Evolutionary conservation across 2,888 invertebrate species (phyloP), one percentile per base, ranked within the genome.

Genomic region (Lasioglossum villosulum): DNA sequence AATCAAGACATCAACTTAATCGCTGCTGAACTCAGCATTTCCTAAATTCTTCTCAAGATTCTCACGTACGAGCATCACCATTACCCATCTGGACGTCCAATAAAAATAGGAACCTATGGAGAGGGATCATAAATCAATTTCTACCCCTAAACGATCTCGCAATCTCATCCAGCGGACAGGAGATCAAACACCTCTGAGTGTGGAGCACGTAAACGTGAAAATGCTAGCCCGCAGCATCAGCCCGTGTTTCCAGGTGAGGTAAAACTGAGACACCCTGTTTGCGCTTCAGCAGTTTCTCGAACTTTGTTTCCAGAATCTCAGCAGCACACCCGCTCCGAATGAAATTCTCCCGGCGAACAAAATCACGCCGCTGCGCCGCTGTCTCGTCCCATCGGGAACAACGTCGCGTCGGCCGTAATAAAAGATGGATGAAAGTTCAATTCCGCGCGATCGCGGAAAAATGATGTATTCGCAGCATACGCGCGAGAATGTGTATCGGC

Each of bases 141-240:
- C 66, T 0, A 5, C 27, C 56, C 37, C 34, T 39, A 45, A 70
- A 45, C 73, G 45, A 82, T 70, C 82, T 27, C 52, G 23, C 34
- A 34, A 70, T n/a, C 45, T 27, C 5, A 3, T 2, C 37, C 45
- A 39, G 39, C 16, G 39, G 30, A 19, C 16, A 16, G 37, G 59
- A 34, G 79, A 70, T 82, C 74, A 59, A 79, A 74, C 70, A 48
- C 48, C 19, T 75, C 42, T 16, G 30, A 10, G 48, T 23, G n/a
- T 10, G 75, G 56, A 75, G 68, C 56, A 82, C 72, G 52, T 45
- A 16, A 16, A 39, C 66, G 73, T 52, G 59, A 83, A 48, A n/a
- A 66, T n/a, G 48, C 37, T 81, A 42, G n/a, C 37, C 75, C 12
- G 16, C 68, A n/a, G 74, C 27, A 30, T 70, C 52, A 27, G n/a